Conservation (phyloP, 2,797 vertebrate species). For the Rhynchonycteris naso region DNA sequence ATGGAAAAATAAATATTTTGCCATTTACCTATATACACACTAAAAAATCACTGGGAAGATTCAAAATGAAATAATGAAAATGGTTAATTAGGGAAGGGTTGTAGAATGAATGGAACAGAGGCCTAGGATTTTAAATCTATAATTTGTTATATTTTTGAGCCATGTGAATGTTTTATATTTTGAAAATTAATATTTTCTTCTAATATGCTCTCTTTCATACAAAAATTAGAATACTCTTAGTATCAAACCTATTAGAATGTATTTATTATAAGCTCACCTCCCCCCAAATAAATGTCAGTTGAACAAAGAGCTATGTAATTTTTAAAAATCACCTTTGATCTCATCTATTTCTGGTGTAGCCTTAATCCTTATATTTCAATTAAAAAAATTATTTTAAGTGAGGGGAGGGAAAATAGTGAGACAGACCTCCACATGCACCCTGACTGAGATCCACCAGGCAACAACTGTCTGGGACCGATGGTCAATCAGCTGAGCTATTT, state of each 20-base stretch:
- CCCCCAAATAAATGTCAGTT: background rate
- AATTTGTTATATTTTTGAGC: background rate
- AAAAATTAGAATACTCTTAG: background rate
- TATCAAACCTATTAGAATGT: constrained; percentile 9
- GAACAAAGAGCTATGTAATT: background rate
- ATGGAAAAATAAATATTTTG: background rate
- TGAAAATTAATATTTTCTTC: constrained; percentile 12
- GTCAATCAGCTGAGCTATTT: too few relatives aligned
- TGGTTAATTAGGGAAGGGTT: background rate
- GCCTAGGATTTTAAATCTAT: background rate
- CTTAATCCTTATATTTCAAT: background rate
- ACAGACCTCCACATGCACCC: too few relatives aligned
- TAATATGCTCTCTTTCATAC: background rate
- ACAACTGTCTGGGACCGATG: too few relatives aligned
- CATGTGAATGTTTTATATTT: background rate
- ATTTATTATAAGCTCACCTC: background rate
- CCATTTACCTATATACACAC: background rate
- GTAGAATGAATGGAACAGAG: background rate
- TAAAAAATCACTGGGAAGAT: background rate
- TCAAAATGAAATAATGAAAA: constrained; percentile 29
- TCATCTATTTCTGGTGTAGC: background rate
- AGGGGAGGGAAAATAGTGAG: too few relatives aligned
- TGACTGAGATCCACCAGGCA: too few relatives aligned
- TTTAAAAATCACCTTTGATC: background rate
- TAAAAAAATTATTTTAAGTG: background rate